Conservation (phyloP, 2,797 vertebrate species). For the Adelosebastes latens region DNA sequence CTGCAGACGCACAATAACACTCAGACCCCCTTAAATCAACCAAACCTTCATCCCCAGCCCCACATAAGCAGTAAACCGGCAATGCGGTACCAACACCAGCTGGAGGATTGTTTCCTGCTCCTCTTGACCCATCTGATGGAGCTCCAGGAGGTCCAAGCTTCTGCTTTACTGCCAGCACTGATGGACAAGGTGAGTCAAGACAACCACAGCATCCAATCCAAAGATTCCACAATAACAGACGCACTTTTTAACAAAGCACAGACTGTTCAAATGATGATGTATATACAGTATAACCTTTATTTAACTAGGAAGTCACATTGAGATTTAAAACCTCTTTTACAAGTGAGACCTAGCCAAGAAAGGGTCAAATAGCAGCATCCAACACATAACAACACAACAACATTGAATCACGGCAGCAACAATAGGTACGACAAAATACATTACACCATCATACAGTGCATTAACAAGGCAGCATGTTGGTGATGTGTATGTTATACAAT, state of each 20-base stretch:
- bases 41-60: neutral
- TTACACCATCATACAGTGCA: too few relatives aligned
- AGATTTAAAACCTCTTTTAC: too few relatives aligned
- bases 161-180: slow-evolving; percentile 56
- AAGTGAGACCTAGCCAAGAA: too few relatives aligned
- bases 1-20: slow-evolving; percentile 34
- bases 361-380: too few relatives aligned
- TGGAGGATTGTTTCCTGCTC: slow-evolving; percentile 63
- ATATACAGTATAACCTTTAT: too few relatives aligned
- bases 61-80: neutral
- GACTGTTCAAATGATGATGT: neutral
- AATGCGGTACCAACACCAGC: slow-evolving; percentile 10
- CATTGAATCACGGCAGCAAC: too few relatives aligned
- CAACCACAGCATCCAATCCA: neutral
- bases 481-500: too few relatives aligned
- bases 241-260: neutral
- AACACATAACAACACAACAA: too few relatives aligned
- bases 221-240: neutral
- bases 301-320: too few relatives aligned
- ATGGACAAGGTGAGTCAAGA: slow-evolving; percentile 61
- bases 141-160: slow-evolving; percentile 75
- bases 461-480: too few relatives aligned
- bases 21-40: slow-evolving; percentile 6
- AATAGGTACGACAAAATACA: too few relatives aligned
- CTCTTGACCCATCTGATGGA: slow-evolving; percentile 74